These are phyloP conservation scores for Clepsis dumicolana DNA, from an alignment of 2,888 invertebrate species.

Conservation along the genomic window DNA sequence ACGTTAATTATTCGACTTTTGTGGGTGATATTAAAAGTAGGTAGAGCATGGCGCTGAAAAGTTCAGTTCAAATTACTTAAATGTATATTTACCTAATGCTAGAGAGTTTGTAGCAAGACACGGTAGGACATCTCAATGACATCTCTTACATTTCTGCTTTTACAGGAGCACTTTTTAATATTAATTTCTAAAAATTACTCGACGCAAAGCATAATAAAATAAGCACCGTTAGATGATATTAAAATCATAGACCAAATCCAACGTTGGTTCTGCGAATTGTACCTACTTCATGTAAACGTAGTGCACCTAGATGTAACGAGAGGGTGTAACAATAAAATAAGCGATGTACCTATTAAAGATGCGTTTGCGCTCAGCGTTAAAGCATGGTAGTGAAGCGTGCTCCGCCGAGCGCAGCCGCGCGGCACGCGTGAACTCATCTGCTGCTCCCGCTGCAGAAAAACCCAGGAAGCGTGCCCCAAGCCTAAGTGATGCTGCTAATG, in stretches of 20 bases:
- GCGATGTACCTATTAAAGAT: conserved; percentile 63
- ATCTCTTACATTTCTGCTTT: background rate
- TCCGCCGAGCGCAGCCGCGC: conserved; percentile 67
- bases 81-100: too few relatives aligned
- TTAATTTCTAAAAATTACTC: background rate
- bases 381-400: conserved; percentile 50
- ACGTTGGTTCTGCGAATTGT: conserved; percentile 25
- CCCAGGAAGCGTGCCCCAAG: conserved; percentile 69
- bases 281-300: conserved; percentile 18
- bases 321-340: conserved; percentile 54
- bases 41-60: too few relatives aligned
- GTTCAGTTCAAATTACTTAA: too few relatives aligned
- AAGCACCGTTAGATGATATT: conserved; percentile 64
- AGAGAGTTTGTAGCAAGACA: too few relatives aligned
- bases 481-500: conserved; percentile 74
- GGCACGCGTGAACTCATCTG: conserved; percentile 65
- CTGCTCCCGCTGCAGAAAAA: conserved; percentile 66
- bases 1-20: too few relatives aligned
- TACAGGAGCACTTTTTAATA: background rate
- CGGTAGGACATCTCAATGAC: too few relatives aligned
- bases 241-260: conserved; percentile 47
- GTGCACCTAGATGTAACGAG: conserved; percentile 28
- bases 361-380: conserved; percentile 48
- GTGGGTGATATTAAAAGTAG: too few relatives aligned
- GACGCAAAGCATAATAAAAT: conserved; percentile 6